These are phyloP conservation scores for Hoplodrina blanda DNA, from an alignment of 2,888 invertebrate species.

Conservation along the genomic window DNA sequence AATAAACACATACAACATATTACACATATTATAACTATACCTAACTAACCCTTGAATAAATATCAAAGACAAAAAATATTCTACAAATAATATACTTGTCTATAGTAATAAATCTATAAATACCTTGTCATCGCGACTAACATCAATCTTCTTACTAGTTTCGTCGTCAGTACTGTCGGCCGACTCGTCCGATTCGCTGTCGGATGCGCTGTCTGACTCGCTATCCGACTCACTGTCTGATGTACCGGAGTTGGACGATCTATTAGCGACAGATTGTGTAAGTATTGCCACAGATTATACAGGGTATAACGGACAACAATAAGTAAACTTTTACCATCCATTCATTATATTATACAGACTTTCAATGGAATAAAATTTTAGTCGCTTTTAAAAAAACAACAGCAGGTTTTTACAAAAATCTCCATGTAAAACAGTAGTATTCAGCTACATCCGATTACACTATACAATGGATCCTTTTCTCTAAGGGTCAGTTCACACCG, in stretches of 20 bases:
- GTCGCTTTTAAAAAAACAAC: too few relatives aligned
- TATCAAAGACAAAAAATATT: background rate
- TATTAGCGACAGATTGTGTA: slow-evolving; percentile 19
- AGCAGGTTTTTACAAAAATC: too few relatives aligned
- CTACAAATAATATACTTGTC: slow-evolving; percentile 4
- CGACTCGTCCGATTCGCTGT: slow-evolving; percentile 72
- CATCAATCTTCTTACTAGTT: slow-evolving; percentile 48
- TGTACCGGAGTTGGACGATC: slow-evolving; percentile 77
- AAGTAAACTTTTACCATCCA: too few relatives aligned
- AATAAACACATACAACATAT: slow-evolving; percentile 9
- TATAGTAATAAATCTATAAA: slow-evolving; percentile 19
- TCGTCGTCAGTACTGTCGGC: slow-evolving; percentile 64
- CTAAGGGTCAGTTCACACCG: too few relatives aligned
- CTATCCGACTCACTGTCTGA: slow-evolving; percentile 79
- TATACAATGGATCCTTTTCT: too few relatives aligned
- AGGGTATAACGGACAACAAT: too few relatives aligned
- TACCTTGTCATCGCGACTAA: slow-evolving; percentile 66
- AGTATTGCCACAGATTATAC: background rate
- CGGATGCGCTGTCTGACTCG: slow-evolving; percentile 67
- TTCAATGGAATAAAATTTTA: too few relatives aligned
- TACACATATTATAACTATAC: slow-evolving; percentile 19
- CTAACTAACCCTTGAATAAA: slow-evolving; percentile 7
- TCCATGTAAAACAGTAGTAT: too few relatives aligned
- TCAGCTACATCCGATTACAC: too few relatives aligned
- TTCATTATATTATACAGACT: too few relatives aligned